Conservation (phyloP, 2,797 vertebrate genomes). For the Thamnophis elegans region DNA sequence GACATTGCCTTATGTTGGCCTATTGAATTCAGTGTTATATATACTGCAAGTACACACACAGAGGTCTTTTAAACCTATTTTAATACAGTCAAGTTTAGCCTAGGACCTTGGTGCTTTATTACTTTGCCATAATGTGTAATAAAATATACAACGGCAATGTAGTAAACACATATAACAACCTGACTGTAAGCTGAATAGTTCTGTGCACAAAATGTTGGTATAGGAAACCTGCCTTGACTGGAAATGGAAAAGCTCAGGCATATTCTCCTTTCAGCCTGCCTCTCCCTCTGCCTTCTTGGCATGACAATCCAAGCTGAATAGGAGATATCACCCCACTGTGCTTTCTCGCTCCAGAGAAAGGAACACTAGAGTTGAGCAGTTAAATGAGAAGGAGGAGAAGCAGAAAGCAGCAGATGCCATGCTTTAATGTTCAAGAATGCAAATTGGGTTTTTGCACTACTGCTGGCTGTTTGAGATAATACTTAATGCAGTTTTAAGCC, state of each 20-base stretch:
- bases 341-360: neutral
- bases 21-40: neutral
- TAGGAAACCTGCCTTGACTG: neutral
- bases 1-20: neutral
- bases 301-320: neutral
- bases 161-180: neutral
- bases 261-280: neutral
- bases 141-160: neutral
- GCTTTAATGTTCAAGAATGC: neutral
- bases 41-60: neutral
- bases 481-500: neutral
- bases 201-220: neutral
- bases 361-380: neutral
- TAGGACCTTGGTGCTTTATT: neutral
- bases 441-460: neutral
- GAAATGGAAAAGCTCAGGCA: neutral
- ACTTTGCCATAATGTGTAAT: neutral
- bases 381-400: neutral
- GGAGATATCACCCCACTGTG: neutral
- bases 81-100: neutral
- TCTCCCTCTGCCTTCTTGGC: neutral
- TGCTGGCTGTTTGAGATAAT: neutral
- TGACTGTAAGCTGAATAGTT: neutral
- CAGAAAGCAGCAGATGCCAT: neutral
- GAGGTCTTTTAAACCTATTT: neutral